phyloP scores from a whole-genome alignment of 2,113 vertebrate species.

The Cyanocitta stelleri region DNA sequence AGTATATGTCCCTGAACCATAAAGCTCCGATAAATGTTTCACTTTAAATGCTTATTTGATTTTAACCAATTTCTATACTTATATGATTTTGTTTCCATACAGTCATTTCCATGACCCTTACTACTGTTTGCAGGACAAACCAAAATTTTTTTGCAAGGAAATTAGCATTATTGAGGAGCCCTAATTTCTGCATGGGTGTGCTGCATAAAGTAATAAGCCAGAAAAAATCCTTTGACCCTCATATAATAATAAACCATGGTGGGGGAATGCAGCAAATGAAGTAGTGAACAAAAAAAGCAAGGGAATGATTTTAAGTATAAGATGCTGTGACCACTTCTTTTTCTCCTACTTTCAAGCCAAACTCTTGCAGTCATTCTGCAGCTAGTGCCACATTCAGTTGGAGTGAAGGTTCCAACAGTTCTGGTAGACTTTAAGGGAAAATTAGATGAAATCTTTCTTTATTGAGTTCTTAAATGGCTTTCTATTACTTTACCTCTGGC shows the following conservation, averaged over 20 bases:
- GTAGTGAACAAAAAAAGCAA: neutral
- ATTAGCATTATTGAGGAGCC: neutral
- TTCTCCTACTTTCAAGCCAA: neutral
- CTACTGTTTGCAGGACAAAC: neutral
- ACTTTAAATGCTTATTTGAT: neutral
- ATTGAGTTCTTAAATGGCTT: neutral
- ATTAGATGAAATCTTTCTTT: neutral
- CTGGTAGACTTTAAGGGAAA: neutral
- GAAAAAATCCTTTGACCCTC: neutral
- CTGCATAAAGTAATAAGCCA: neutral
- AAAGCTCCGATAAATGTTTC: neutral
- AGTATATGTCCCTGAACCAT: neutral
- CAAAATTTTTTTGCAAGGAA: neutral
- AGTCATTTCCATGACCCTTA: neutral
- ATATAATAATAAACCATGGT: neutral
- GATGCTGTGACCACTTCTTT: neutral
- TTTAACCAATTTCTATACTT: neutral
- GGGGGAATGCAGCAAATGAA: neutral
- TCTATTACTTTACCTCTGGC: neutral
- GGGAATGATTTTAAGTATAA: neutral
- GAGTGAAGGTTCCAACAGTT: neutral
- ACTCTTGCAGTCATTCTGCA: constrained; percentile 35
- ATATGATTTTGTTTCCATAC: neutral
- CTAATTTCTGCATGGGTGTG: neutral
- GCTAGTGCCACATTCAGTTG: neutral